A percentile compares a stretch with the other conserved stretches of the same genome.
Conservation (phyloP, 2,113 vertebrate species). For the Callorhinus ursinus region DNA sequence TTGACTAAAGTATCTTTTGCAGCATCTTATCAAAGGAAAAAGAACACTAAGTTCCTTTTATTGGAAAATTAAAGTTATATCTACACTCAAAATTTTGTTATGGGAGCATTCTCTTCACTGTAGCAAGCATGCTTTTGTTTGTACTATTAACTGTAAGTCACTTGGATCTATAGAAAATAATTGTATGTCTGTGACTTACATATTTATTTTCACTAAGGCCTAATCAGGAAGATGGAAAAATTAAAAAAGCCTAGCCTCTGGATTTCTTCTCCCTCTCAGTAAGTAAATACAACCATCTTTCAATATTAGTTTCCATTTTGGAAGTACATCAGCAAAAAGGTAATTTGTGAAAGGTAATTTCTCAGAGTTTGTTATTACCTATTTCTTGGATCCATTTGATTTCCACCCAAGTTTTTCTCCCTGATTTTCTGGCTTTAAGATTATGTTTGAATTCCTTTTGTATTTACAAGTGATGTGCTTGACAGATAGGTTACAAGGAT, state of each 20-base stretch:
- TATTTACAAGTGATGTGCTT: not conserved
- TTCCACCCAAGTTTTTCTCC: not conserved
- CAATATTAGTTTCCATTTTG: constrained; percentile 42
- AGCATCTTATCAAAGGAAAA: constrained; percentile 9
- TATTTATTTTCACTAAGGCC: not conserved
- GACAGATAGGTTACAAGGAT: constrained; percentile 63
- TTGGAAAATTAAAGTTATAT: constrained; percentile 42
- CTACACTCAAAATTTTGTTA: constrained; percentile 22
- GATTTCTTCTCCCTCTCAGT: not conserved
- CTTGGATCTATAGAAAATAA: constrained; percentile 26
- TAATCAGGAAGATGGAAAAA: not conserved
- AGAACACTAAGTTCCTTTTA: not conserved
- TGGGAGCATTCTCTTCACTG: not conserved
- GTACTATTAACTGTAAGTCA: not conserved
- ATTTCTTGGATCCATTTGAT: constrained; percentile 12
- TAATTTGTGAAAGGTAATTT: constrained; percentile 42
- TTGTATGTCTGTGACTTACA: not conserved
- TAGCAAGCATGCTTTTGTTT: constrained; percentile 46
- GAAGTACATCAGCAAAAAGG: not conserved
- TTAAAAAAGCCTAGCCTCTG: accelerated
- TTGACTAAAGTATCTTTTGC: constrained; percentile 7
- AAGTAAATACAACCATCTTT: not conserved
- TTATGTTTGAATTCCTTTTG: constrained; percentile 54
- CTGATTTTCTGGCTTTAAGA: constrained; percentile 37
- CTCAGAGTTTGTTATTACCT: not conserved